Conservation (phyloP, 2,888 invertebrate species). For the Crioceris asparagi region DNA sequence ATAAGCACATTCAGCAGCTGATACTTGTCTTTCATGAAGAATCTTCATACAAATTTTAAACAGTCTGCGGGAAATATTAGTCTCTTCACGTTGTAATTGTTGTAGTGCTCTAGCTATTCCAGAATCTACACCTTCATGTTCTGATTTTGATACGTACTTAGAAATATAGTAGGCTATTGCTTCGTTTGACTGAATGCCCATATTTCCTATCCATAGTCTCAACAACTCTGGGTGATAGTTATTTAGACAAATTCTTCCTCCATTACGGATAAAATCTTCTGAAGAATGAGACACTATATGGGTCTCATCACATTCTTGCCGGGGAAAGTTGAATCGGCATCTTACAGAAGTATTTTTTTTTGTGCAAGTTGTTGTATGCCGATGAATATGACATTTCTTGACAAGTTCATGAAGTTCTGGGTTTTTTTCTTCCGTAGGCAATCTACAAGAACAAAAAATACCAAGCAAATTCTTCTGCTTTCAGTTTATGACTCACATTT, state of each 20-base stretch:
- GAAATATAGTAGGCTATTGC: constrained; percentile 15
- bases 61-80: constrained; percentile 12
- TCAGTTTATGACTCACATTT: constrained; percentile 3
- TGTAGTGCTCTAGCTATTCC: constrained; percentile 18
- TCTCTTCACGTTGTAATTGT: constrained; percentile 17
- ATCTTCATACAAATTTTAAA: constrained; percentile 26
- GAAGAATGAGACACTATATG: constrained; percentile 5
- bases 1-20: constrained; percentile 24
- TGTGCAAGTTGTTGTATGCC: constrained; percentile 2
- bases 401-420: no score
- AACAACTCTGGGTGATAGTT: no score
- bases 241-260: constrained; percentile 12
- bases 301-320: constrained; percentile 3
- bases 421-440: constrained; percentile 3
- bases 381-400: no score
- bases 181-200: constrained; percentile 19
- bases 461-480: constrained; percentile 6
- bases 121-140: constrained; percentile 11
- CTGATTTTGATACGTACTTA: constrained; percentile 13
- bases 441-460: constrained; percentile 2
- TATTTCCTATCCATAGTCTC: constrained; percentile 7
- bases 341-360: constrained; percentile 1
- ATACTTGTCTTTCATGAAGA: constrained; percentile 24
- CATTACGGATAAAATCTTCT: constrained; percentile 7
- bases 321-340: constrained; percentile 4